Percentiles rank a stretch among this genome's conserved stretches.
Conservation (phyloP, 1,140 invertebrate genomes). For the Zaprionus gabonicus region DNA sequence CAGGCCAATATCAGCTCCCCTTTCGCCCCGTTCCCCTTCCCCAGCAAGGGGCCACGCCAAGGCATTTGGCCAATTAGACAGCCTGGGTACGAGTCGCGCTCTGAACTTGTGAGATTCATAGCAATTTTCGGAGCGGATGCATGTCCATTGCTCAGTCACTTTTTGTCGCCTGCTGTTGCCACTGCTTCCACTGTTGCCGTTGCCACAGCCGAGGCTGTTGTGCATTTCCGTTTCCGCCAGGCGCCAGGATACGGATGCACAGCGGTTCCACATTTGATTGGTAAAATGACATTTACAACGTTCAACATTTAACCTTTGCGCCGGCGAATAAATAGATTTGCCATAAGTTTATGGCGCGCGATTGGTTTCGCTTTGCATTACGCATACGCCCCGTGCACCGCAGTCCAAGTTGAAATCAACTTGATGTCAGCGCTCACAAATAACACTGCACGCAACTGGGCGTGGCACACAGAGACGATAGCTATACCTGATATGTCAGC, state of each 20-base stretch:
- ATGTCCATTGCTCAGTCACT: slow-evolving; percentile 53
- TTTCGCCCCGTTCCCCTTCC: neutral
- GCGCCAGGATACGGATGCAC: slow-evolving; percentile 39
- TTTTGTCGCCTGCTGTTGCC: slow-evolving; percentile 35
- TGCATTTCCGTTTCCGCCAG: slow-evolving; percentile 72
- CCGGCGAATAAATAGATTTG: slow-evolving; percentile 61
- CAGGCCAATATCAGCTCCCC: slow-evolving; percentile 15
- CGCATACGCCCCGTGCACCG: slow-evolving; percentile 46
- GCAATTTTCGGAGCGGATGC: slow-evolving; percentile 33
- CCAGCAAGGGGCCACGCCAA: neutral
- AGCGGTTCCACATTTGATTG: slow-evolving; percentile 45
- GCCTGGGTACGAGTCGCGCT: neutral
- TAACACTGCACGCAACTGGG: slow-evolving; percentile 65
- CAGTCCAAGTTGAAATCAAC: slow-evolving; percentile 32
- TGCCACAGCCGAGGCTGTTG: slow-evolving; percentile 40
- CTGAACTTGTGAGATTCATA: slow-evolving; percentile 26
- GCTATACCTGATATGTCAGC: slow-evolving; percentile 46
- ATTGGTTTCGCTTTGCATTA: slow-evolving; percentile 32
- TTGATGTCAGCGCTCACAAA: slow-evolving; percentile 40
- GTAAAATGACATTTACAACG: slow-evolving; percentile 60
- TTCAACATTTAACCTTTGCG: slow-evolving; percentile 72
- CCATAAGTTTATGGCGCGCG: slow-evolving; percentile 23
- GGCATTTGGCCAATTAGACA: slow-evolving; percentile 26
- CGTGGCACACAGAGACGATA: slow-evolving; percentile 34
- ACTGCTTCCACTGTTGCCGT: slow-evolving; percentile 30